Evolutionary conservation across 2,113 vertebrate species (phyloP).

Genomic region (Fregata magnificens): DNA sequence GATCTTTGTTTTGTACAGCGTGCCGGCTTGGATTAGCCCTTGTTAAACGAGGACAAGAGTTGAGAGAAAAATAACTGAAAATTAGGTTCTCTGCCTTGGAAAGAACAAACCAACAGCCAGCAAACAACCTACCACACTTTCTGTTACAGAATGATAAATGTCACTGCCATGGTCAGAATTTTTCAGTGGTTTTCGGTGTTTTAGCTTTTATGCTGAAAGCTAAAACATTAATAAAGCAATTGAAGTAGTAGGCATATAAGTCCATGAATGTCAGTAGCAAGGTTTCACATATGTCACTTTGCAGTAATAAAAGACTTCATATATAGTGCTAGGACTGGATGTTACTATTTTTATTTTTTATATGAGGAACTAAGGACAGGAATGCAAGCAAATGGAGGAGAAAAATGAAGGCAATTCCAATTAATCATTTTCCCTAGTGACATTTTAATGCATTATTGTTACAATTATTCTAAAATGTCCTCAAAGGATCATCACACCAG

Average conservation of each 20-base stretch:
- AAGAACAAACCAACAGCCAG: slow-evolving; percentile 4
- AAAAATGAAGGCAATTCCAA: slow-evolving; percentile 77
- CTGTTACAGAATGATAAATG: slow-evolving; percentile 64
- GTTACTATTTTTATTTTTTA: slow-evolving; percentile 61
- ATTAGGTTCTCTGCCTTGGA: neutral
- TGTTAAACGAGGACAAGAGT: neutral
- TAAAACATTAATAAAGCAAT: slow-evolving; percentile 70
- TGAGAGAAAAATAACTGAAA: neutral
- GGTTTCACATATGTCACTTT: slow-evolving; percentile 64
- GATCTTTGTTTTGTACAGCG: neutral
- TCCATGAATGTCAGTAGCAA: slow-evolving; percentile 68
- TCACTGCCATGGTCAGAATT: slow-evolving; percentile 34
- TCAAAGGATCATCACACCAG: slow-evolving; percentile 64
- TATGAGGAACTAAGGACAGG: slow-evolving; percentile 16
- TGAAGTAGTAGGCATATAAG: slow-evolving; percentile 58
- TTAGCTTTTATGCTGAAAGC: slow-evolving; percentile 65
- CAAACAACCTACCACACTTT: neutral
- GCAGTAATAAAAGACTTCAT: slow-evolving; percentile 63
- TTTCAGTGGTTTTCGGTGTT: slow-evolving; percentile 35
- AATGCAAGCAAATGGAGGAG: slow-evolving; percentile 64
- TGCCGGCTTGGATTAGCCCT: neutral
- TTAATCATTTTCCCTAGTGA: slow-evolving; percentile 76
- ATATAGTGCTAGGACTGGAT: neutral
- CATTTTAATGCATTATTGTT: slow-evolving; percentile 82
- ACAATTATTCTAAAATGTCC: slow-evolving; percentile 74